phyloP scores from a whole-genome alignment of 1,140 invertebrate species.

The Lepidotrigona ventralis region DNA sequence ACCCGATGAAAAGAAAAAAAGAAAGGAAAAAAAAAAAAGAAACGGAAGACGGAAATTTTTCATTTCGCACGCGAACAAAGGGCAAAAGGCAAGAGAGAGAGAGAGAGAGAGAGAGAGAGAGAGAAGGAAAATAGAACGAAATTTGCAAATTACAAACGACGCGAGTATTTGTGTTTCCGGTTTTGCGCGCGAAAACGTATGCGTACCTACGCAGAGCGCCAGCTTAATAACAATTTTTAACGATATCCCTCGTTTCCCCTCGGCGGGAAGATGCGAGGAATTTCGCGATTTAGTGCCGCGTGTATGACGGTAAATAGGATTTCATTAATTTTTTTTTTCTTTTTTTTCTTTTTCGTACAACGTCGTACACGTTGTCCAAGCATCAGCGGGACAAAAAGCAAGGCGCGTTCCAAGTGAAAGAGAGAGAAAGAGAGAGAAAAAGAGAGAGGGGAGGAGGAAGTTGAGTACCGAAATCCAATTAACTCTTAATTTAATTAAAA shows the following conservation, averaged over 20 bases:
- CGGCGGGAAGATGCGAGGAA: neutral
- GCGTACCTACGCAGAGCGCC: too few relatives aligned
- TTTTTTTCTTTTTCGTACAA: too few relatives aligned
- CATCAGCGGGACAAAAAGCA: neutral
- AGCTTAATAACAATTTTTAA: too few relatives aligned
- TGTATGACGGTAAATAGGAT: neutral
- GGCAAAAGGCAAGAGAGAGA: too few relatives aligned
- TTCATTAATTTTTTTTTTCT: neutral
- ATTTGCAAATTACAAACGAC: neutral
- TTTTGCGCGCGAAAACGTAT: too few relatives aligned
- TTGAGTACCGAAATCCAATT: conserved; percentile 22
- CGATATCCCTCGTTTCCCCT: too few relatives aligned
- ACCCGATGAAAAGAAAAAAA: neutral
- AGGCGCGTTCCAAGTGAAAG: neutral
- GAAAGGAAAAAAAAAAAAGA: neutral
- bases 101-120: too few relatives aligned
- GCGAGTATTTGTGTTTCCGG: neutral
- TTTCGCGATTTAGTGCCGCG: neutral
- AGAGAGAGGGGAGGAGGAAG: too few relatives aligned
- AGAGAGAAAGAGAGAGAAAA: too few relatives aligned
- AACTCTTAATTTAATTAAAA: conserved; percentile 35
- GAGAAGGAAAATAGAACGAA: neutral
- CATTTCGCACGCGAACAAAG: neutral
- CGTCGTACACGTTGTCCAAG: neutral
- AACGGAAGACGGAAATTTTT: neutral